Evolutionary conservation across 2,888 invertebrate species (phyloP).

Genomic region (Drosophila niveifrons): DNA sequence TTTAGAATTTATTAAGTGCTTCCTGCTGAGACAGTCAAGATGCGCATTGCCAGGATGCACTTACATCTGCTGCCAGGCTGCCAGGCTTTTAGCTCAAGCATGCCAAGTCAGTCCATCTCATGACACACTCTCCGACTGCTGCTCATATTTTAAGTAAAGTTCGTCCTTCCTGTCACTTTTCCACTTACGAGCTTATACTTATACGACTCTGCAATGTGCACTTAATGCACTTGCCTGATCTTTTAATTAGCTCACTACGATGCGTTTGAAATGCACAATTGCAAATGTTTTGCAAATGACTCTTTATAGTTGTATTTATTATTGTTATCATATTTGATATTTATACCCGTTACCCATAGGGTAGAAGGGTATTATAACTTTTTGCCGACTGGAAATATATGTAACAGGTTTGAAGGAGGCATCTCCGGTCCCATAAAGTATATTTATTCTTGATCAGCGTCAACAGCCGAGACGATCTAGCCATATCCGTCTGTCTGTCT

Average conservation of each 20-base stretch:
- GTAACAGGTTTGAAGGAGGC: too few species aligned
- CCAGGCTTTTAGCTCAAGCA: conserved; percentile 44
- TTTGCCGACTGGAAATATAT: too few species aligned
- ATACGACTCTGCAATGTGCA: conserved; percentile 16
- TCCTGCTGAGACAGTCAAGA: conserved; percentile 64
- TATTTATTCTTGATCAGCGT: too few species aligned
- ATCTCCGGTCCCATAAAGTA: too few species aligned
- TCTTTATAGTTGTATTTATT: not conserved
- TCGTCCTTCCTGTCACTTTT: conserved; percentile 43
- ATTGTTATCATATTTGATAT: too few species aligned
- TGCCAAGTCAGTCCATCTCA: conserved; percentile 6
- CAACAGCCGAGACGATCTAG: too few species aligned
- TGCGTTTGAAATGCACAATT: conserved; percentile 23
- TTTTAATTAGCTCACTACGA: conserved; percentile 54
- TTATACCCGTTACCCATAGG: too few species aligned
- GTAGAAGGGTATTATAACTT: too few species aligned
- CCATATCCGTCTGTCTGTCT: too few species aligned
- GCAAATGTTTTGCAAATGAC: not conserved
- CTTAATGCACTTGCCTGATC: conserved; percentile 60
- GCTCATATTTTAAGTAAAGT: conserved; percentile 53
- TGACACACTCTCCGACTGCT: conserved; percentile 8
- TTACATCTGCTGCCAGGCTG: conserved; percentile 44
- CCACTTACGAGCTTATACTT: not conserved
- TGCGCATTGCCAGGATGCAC: conserved; percentile 57
- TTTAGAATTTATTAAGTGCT: conserved; percentile 78